Base-by-base conservation (phyloP, 2,888 invertebrate species). In the Protophormia terraenovae region DNA sequence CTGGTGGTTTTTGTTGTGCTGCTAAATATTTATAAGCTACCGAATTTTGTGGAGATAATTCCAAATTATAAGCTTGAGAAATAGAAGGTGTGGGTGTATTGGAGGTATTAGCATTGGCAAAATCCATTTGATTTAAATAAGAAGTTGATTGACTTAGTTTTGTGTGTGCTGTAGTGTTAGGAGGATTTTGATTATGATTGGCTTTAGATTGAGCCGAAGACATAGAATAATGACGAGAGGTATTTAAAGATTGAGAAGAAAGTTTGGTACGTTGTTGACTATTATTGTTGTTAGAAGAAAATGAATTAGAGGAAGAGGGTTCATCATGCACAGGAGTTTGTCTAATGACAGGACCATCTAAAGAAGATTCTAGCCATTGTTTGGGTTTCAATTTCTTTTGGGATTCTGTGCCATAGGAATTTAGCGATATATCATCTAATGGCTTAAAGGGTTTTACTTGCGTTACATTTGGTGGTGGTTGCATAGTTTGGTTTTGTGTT, bases 341-440 rank as follows among this genome's bases (percentile, higher is more conserved):
- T 83, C 62, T 89, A 86, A 87, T 91, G 47, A 66, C 87, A 8
- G 93, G 93, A 0, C 92, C 91, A 84, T 93, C 93, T 5, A 93
- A 84, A 1, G 93, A 92, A 0, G 93, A 93, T 71, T 93, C 93
- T 73, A 92, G 82, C 93, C 93, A 93, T 81, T 92, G 92, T 84
- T 93, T 93, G 10, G 92, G 88, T 86, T 92, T 93, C 14, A 87
- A 87, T 76, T 90, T 90, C 87, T 92, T 92, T 71, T 91, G 92
- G 0, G 89, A 89, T 58, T 91, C 91, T 35, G 89, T 90, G 62
- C 88, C 89, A 12, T 88, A 88, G 1, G 92, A 92, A 8, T 91
- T 90, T 29, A 92, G 86, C 1, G 92, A 92, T n/a, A 92, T 89
- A 80, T 92, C 90, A 79, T 93, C 93, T 27, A 88, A 86, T 0